Base-by-base conservation (phyloP, 2,888 invertebrate genomes). In the Ischnura elegans region DNA sequence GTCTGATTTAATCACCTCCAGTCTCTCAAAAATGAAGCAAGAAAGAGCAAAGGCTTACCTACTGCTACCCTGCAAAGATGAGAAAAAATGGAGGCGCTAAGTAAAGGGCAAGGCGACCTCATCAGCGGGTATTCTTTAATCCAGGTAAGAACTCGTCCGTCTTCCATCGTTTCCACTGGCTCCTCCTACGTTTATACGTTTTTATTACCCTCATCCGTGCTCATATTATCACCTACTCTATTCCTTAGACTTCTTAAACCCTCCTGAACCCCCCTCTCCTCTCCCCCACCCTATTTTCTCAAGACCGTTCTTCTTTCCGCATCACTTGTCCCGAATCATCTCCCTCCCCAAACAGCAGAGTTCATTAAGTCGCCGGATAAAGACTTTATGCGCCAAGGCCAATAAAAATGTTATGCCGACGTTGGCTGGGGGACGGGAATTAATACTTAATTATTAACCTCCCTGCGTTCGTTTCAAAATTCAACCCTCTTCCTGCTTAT, bases 361-460 rank as follows among this genome's bases (percentile, higher is more conserved):
- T 87, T 87, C 87, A 87, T 87, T 87, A 87, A 87, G 87, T 55
- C 51, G 5, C 3, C 42, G 87, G 87, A 90, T 90, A 61, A 66
- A 90, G 90, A 66, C 90, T 90, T 90, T 61, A 51, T 36, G 55
- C 42, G 42, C 76, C 25, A 36, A 76, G 51, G 42, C 36, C 51
- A 87, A 21, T 55, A 61, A 90, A 61, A 61, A 90, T 61, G 61
- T 90, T 90, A 90, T 66, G 61, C 25, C 51, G 36, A 47, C 76
- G 36, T 8, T 61, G 61, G 8, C 76, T 13, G 76, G 10, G 76
- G 76, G 76, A 36, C 3, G 87, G 25, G 55, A 61, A 90, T 90
- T 90, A 90, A 90, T 90, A 90, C 61, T 90, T 90, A 90, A 90
- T 90, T 90, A 90, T 61, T 90, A 21, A 51, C 36, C 55, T 61